phyloP scores from a whole-genome alignment of 2,113 vertebrate species.

The Glaucomys volans region DNA sequence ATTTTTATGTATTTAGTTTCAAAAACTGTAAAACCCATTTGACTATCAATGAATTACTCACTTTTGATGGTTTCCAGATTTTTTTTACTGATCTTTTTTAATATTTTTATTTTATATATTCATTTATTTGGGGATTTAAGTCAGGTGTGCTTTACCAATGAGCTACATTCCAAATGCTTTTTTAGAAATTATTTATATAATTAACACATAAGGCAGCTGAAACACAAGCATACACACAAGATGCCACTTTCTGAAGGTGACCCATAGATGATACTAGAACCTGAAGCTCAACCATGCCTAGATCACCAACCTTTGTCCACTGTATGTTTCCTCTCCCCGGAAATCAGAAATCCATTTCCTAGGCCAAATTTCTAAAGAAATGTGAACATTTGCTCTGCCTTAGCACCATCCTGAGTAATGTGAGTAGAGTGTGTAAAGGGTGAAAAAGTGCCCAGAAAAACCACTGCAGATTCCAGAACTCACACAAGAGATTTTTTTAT shows the following conservation, averaged over 20 bases:
- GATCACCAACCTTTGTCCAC: background rate
- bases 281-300: background rate
- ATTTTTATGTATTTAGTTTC: slow-evolving; percentile 59
- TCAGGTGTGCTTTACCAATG: too few species aligned
- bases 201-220: background rate
- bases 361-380: background rate
- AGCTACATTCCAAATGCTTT: too few species aligned
- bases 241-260: background rate
- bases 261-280: background rate
- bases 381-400: background rate
- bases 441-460: too few species aligned
- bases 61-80: slow-evolving; percentile 30
- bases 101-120: background rate
- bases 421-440: too few species aligned
- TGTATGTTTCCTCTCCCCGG: background rate
- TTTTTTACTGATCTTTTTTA: slow-evolving; percentile 15
- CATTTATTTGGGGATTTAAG: too few species aligned
- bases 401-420: background rate
- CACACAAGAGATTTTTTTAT: too few species aligned
- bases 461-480: too few species aligned
- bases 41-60: slow-evolving; percentile 47
- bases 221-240: background rate
- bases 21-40: slow-evolving; percentile 65
- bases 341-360: background rate
- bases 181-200: too few species aligned